Percentiles rank a stretch among this genome's conserved stretches.
These are phyloP conservation scores for Hirtodrosophila alboralis DNA, from an alignment of 2,888 invertebrate genomes.

Conservation along the genomic window DNA sequence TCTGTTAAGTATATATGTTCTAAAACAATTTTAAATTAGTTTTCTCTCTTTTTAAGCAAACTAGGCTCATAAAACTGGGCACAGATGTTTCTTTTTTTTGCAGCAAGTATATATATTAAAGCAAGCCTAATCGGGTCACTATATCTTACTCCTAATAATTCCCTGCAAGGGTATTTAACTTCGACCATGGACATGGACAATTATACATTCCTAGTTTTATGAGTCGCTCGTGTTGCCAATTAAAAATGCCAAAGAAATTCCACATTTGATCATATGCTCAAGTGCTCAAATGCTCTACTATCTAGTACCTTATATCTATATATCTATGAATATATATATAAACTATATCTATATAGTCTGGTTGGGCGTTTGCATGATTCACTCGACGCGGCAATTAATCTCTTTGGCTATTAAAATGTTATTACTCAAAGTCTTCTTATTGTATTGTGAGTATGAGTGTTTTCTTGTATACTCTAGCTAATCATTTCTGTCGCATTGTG, in stretches of 20 bases:
- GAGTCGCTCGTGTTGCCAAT: constrained; percentile 74
- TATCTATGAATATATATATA: background rate
- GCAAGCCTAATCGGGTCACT: no score
- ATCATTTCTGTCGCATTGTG: constrained; percentile 27
- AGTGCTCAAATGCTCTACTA: constrained; percentile 29
- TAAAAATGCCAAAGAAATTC: constrained; percentile 51
- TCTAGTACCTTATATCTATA: constrained; percentile 21
- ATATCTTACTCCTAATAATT: no score
- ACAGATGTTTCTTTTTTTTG: no score
- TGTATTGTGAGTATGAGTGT: constrained; percentile 16
- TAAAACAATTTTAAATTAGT: no score
- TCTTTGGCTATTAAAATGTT: constrained; percentile 70
- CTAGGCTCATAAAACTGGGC: no score
- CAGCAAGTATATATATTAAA: no score
- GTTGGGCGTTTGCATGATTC: constrained; percentile 59
- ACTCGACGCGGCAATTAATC: constrained; percentile 68
- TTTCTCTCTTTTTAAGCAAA: no score
- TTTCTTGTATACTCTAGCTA: no score
- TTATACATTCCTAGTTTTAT: no score
- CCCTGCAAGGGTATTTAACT: no score
- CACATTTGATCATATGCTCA: constrained; percentile 56
- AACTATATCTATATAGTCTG: constrained; percentile 7
- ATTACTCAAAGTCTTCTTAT: constrained; percentile 62
- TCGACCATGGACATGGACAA: no score
- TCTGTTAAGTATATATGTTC: no score